These are phyloP conservation scores for Tryphoninae sp. DNA, from an alignment of 2,888 invertebrate species.

Conservation along the genomic window DNA sequence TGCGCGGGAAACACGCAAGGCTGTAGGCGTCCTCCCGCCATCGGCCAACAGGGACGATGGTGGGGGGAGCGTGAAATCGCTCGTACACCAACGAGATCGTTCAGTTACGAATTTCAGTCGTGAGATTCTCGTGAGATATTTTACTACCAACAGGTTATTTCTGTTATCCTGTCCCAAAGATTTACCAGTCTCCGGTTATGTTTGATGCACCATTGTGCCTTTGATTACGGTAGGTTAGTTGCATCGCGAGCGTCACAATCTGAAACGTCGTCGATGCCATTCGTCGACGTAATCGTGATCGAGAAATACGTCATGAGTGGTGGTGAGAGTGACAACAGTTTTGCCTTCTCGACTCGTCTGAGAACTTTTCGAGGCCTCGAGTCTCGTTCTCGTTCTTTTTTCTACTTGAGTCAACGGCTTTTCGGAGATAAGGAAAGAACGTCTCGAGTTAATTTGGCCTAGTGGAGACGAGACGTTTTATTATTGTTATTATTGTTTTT, in stretches of 20 bases:
- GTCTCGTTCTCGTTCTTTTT: background rate
- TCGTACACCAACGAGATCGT: background rate
- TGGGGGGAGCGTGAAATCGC: background rate
- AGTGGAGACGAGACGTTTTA: background rate
- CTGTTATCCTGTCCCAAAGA: conserved; percentile 77
- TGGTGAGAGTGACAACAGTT: conserved; percentile 42
- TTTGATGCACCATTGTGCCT: conserved; percentile 80
- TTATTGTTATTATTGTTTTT: background rate
- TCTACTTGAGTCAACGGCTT: background rate
- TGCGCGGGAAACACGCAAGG: background rate
- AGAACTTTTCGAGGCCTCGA: background rate
- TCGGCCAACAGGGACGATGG: background rate
- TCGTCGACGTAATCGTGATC: conserved; percentile 39
- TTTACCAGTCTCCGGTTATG: conserved; percentile 81
- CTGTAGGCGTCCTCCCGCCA: too few relatives aligned
- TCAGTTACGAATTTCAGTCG: conserved; percentile 16
- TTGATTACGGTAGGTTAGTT: conserved; percentile 81
- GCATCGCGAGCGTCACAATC: conserved; percentile 76
- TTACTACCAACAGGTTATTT: conserved; percentile 66
- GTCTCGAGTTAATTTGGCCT: background rate
- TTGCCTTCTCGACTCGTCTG: conserved; percentile 15
- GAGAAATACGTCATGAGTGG: conserved; percentile 61
- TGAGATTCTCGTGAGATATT: conserved; percentile 22
- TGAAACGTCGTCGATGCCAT: conserved; percentile 43
- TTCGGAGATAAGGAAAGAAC: conserved; percentile 24